These are phyloP conservation scores for Forbesichthys papilliferus DNA, from an alignment of 2,113 vertebrate genomes.

Conservation along the genomic window DNA sequence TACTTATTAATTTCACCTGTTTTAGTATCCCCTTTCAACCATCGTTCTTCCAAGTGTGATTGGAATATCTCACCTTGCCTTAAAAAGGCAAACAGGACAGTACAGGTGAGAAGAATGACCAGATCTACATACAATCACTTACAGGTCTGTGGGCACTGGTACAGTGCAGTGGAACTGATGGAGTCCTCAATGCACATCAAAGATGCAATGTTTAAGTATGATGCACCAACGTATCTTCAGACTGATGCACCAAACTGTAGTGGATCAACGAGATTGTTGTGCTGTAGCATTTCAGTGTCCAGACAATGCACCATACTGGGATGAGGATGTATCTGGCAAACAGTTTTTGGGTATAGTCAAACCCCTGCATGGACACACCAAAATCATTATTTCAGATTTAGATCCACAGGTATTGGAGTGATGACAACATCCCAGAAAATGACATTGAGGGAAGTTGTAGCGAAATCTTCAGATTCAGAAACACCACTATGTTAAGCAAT, in stretches of 20 bases:
- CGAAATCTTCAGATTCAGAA: conserved; percentile 35
- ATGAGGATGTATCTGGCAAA: conserved; percentile 31
- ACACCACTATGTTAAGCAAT: conserved; percentile 44
- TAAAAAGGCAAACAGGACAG: conserved; percentile 84
- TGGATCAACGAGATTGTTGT: not conserved
- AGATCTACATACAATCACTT: conserved; percentile 91
- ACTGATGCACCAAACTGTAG: conserved; percentile 57
- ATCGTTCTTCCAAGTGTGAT: conserved; percentile 75
- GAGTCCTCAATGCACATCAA: conserved; percentile 83
- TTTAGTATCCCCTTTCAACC: conserved; percentile 49
- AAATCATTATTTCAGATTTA: conserved; percentile 43
- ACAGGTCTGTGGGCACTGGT: conserved; percentile 91
- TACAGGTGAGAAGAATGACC: conserved; percentile 83
- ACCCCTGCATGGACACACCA: conserved; percentile 44
- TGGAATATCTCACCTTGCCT: conserved; percentile 79
- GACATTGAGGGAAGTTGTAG: conserved; percentile 51
- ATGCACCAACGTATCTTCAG: conserved; percentile 58
- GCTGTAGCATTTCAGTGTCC: conserved; percentile 51
- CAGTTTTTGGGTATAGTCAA: conserved; percentile 43
- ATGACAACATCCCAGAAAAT: conserved; percentile 46
- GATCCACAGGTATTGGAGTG: conserved; percentile 39
- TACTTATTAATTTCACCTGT: conserved; percentile 40
- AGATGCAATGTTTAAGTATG: not conserved
- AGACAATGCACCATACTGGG: conserved; percentile 49
- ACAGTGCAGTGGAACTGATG: conserved; percentile 88